phyloP scores from a whole-genome alignment of 2,113 vertebrate species.

The Hemiprocne comata region DNA sequence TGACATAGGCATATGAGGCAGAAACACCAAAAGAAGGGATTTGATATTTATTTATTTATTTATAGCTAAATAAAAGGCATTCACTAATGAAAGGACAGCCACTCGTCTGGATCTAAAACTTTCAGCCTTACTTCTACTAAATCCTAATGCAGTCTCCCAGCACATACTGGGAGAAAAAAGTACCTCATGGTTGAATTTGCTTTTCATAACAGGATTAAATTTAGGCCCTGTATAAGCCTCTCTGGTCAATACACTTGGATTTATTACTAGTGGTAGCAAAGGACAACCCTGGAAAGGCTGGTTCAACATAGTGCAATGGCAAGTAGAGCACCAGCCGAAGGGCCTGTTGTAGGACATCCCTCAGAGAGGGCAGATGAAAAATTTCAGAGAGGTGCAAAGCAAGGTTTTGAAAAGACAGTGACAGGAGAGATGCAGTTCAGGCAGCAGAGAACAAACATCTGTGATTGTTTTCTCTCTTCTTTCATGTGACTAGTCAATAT shows the following conservation, averaged over 20 bases:
- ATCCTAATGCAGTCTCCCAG: neutral
- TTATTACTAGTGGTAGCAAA: neutral
- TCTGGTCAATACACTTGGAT: neutral
- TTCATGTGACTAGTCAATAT: neutral
- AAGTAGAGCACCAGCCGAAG: accelerated
- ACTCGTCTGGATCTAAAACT: neutral
- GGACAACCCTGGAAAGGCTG: neutral
- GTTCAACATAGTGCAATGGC: accelerated
- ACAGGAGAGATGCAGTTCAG: neutral
- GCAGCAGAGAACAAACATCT: neutral
- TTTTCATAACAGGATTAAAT: neutral
- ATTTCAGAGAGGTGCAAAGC: neutral
- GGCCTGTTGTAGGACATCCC: neutral
- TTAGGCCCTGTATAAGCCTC: neutral
- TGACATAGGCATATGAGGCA: constrained; percentile 35
- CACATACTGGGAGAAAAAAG: neutral
- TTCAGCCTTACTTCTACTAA: neutral
- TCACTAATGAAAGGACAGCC: neutral
- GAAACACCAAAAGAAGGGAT: constrained; percentile 29
- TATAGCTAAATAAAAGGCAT: neutral
- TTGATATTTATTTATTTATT: constrained; percentile 9
- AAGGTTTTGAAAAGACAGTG: neutral
- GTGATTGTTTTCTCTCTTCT: neutral
- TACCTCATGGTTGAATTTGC: neutral
- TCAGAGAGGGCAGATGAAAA: neutral